Evolutionary conservation across 2,888 invertebrate genomes (phyloP), one percentile per base, ranked within the genome.

Genomic region (Caenorhabditis sulstoni): DNA sequence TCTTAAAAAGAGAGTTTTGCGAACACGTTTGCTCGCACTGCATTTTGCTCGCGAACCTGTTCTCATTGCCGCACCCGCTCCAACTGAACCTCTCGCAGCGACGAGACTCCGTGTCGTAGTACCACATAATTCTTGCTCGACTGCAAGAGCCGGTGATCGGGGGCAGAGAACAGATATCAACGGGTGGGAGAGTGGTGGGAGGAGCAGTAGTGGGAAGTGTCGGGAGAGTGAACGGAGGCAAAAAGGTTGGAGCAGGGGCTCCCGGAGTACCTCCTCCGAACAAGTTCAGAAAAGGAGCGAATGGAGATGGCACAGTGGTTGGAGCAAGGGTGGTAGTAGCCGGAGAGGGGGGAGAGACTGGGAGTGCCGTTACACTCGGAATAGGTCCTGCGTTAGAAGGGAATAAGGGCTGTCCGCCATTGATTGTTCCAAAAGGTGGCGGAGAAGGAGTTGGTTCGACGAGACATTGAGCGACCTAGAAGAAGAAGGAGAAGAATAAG

Each of bases 71-170:
- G 66, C 86, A 84, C 3, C 85, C 84, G 62, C 81, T 81, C 76
- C 78, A 86, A 50, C 81, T 81, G 58, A 85, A 86, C 44, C 86
- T 58, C 55, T 85, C 84, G 53, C 85, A 85, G 61, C 76, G 68
- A 8, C 78, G 58, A 7, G 78, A 78, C 53, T 84, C 82, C 2
- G 66, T 70, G 67, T 86, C 85, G 53, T 79, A 86, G 49, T 62
- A 83, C 85, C 84, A 84, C 85, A 85, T 85, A 23, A 85, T 84
- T 53, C 83, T 68, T 11, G 84, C 82, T 16, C 81, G 58, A 12
- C 65, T 74, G 59, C 86, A 86, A 11, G 74, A 70, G 47, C 86
- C 86, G 18, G 86, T 86, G 1, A 85, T 66, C 1, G 86, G 86
- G 7, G 85, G 85, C 8, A 84, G 52, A 20, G 73, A 57, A 50